phyloP scores from a whole-genome alignment of 2,888 invertebrate species.

The Nymphalis c-album region DNA sequence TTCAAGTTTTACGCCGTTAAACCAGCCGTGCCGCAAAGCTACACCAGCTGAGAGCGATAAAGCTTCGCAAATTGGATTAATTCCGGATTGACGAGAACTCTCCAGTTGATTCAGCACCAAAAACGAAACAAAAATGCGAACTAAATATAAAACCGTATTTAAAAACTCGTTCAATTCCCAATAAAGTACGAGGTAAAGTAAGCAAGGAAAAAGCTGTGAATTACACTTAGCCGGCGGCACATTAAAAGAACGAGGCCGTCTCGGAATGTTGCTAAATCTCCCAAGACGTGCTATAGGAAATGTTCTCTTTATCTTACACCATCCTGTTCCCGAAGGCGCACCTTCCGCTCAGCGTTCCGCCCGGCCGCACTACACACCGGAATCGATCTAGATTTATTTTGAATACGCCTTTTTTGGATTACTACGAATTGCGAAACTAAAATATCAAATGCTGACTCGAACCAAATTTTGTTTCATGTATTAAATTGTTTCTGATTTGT shows the following conservation, averaged over 20 bases:
- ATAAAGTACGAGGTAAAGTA: constrained; percentile 20
- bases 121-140: constrained; percentile 1
- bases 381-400: constrained; percentile 70
- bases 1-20: constrained; percentile 20
- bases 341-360: constrained; percentile 71
- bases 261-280: constrained; percentile 70
- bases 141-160: constrained; percentile 3
- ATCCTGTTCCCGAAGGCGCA: constrained; percentile 75
- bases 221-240: constrained; percentile 51
- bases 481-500: no score
- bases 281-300: constrained; percentile 77
- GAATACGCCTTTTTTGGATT: constrained; percentile 41
- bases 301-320: constrained; percentile 81
- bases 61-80: constrained; percentile 27
- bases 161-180: constrained; percentile 9
- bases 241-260: constrained; percentile 59
- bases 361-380: constrained; percentile 64
- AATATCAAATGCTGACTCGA: neutral
- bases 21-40: constrained; percentile 23
- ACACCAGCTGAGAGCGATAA: constrained; percentile 22
- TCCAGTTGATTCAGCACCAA: constrained; percentile 9
- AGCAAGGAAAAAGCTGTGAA: constrained; percentile 48
- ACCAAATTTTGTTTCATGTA: neutral
- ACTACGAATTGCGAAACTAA: neutral
- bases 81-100: constrained; percentile 15